phyloP scores from a whole-genome alignment of 2,113 vertebrate genomes.

The pig (Sus scrofa) region T2T-Sscrofa CM000820.6:111267501-111268000 shows the following conservation, averaged over 20 bases:
- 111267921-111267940: conserved; percentile 22
- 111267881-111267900: conserved; percentile 5
- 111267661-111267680: conserved; percentile 63
- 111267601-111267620: conserved; percentile 44
- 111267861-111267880: conserved; percentile 55
- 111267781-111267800: conserved; percentile 54
- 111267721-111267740: conserved; percentile 29
- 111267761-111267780: conserved; percentile 54
- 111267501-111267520: conserved; percentile 75
- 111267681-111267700: conserved; percentile 19
- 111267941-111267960: background rate
- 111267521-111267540: conserved; percentile 59
- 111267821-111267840: conserved; percentile 52
- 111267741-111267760: conserved; percentile 27
- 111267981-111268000: background rate
- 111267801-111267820: conserved; percentile 46
- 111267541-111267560: conserved; percentile 80
- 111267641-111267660: conserved; percentile 41
- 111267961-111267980: conserved; percentile 33
- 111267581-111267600: conserved; percentile 61
- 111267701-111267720: conserved; percentile 59
- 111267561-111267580: conserved; percentile 67
- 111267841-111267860: conserved; percentile 13
- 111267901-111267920: conserved; percentile 42
- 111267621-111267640: conserved; percentile 55